phyloP scores from a whole-genome alignment of 2,888 invertebrate genomes.

The Chromoteleia sp. region DNA sequence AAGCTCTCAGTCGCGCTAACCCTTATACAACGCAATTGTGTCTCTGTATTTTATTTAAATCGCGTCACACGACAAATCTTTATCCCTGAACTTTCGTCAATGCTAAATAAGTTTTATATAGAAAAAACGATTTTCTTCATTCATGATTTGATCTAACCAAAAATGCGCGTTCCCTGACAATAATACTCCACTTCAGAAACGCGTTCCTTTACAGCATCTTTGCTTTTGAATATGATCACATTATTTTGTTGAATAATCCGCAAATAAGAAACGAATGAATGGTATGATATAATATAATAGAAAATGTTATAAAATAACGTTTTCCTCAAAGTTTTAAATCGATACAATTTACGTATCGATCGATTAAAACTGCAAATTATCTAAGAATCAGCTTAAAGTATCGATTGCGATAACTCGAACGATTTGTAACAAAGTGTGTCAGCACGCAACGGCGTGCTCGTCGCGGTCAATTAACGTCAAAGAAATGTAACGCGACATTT shows the following conservation, averaged over 20 bases:
- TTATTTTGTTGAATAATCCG: too few species aligned
- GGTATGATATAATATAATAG: too few species aligned
- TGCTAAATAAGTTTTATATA: conserved; percentile 26
- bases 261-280: too few species aligned
- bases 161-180: too few species aligned
- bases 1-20: conserved; percentile 41
- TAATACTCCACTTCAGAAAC: too few species aligned
- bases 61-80: conserved; percentile 1
- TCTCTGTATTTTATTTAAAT: conserved; percentile 53
- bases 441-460: conserved; percentile 45
- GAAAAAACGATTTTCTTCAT: conserved; percentile 6
- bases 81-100: conserved; percentile 42
- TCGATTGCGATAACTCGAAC: conserved; percentile 52
- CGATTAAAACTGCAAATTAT: neutral
- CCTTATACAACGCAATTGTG: conserved; percentile 50
- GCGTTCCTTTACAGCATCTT: too few species aligned
- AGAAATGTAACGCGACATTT: conserved; percentile 66
- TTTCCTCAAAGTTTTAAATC: too few species aligned
- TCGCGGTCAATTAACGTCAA: conserved; percentile 73
- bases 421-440: conserved; percentile 71
- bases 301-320: too few species aligned
- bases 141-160: neutral
- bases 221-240: too few species aligned
- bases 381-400: conserved; percentile 10
- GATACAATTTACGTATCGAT: too few species aligned